Evolutionary conservation across 2,888 invertebrate species (phyloP).

Genomic region (Dynastes maya): DNA sequence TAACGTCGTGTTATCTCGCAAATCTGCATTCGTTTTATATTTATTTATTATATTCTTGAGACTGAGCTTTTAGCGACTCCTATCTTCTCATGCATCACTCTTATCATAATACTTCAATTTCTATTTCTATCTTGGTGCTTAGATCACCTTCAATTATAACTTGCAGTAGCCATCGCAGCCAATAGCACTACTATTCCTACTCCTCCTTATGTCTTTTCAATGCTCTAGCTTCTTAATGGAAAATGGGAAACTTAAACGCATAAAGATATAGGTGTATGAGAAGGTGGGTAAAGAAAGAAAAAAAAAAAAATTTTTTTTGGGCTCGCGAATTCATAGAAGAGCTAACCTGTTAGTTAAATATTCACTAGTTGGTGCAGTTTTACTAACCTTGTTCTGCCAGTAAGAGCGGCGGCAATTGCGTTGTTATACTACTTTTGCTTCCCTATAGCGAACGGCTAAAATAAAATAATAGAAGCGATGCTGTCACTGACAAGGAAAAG

Average conservation of each 20-base stretch:
- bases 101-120: constrained; percentile 67
- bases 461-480: constrained; percentile 8
- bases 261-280: no score
- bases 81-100: constrained; percentile 59
- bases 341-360: constrained; percentile 96
- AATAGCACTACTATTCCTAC: constrained; percentile 78
- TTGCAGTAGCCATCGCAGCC: constrained; percentile 73
- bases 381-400: constrained; percentile 95
- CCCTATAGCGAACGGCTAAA: constrained; percentile 97
- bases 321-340: constrained; percentile 98
- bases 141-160: constrained; percentile 64
- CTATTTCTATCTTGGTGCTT: constrained; percentile 65
- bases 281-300: constrained; percentile 90
- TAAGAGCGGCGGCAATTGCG: constrained; percentile 99
- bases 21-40: constrained; percentile 41
- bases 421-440: constrained; percentile 96
- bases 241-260: constrained; percentile 97
- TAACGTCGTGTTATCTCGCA: background rate
- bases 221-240: constrained; percentile 90
- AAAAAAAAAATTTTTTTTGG: constrained; percentile 97
- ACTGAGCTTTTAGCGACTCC: constrained; percentile 6
- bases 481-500: constrained; percentile 2
- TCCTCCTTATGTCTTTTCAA: constrained; percentile 87
- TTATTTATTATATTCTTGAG: constrained; percentile 58
- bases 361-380: constrained; percentile 98